Base-by-base conservation (phyloP, 2,797 vertebrate species). In the Silurus aristotelis region DNA sequence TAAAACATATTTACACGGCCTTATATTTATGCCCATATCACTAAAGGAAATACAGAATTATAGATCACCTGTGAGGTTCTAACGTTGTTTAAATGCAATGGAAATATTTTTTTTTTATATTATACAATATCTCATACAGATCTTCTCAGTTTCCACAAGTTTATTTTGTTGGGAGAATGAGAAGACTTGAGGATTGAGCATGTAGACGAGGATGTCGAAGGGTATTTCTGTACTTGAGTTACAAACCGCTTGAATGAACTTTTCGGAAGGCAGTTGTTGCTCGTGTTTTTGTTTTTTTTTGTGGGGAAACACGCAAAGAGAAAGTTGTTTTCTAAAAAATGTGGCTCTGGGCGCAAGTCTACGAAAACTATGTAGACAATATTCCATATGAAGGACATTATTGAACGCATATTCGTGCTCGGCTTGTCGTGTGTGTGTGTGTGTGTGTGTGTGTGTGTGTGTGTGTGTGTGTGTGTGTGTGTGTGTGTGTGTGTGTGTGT, bases 401-500 rank as follows among this genome's bases (percentile, higher is more conserved):
- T 52, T 52, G 6, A 52, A 52, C 48, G 6, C 48, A 52, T 10
- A 52, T 1, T 38, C 25, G 55, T 60, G 75, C 25, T 38, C 31
- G 27, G n/a, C 27, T 60, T 56, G 73, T 76, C 20, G 38, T 72
- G 25, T 68, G 52, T 83, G 43, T 52, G 14, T 55, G 70, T 46
- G 38, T 48, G 25, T 68, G 52, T 83, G 43, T 73, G 67, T 63
- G 84, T 76, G 84, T 63, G 6, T 6, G 71, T 19, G 46, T 12
- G 71, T 9, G 19, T 10, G 20, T 22, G 70, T 12, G 43, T 73
- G 70, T 20, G 46, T 66, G 63, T 14, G 10, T 55, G 70, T 46
- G 38, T 48, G 25, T 68, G 52, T 83, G 43, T 73, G 67, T 63
- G 84, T 76, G 84, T 63, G 6, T 6, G 71, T 19, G 38, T 72